Evolutionary conservation across 2,888 invertebrate genomes (phyloP).

Genomic region (Eilema sororculum): DNA sequence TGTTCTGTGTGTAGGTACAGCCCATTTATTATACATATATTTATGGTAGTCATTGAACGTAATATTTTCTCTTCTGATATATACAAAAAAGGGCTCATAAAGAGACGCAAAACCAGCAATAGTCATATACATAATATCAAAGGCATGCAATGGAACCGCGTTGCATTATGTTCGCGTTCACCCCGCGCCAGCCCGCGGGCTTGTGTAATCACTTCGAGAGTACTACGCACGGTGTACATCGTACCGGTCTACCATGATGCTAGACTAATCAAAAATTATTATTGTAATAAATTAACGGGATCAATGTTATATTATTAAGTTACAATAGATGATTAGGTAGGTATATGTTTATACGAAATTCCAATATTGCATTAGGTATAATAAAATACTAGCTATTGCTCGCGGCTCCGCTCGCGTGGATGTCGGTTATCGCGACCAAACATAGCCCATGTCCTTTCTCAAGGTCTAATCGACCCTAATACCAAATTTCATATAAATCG

Average conservation of each 20-base stretch:
- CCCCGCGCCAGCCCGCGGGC: neutral
- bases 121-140: neutral
- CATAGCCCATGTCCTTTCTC: no score
- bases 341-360: no score
- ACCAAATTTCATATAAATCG: no score
- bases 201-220: conserved; percentile 11
- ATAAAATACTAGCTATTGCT: no score
- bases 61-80: neutral
- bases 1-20: no score
- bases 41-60: neutral
- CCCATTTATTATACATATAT: no score
- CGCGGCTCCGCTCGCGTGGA: no score
- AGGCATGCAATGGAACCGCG: conserved; percentile 7
- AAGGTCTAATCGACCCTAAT: no score
- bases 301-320: no score
- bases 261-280: neutral
- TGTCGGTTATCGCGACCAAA: no score
- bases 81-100: neutral
- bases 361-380: no score
- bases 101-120: neutral
- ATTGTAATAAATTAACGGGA: neutral
- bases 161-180: conserved; percentile 5
- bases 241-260: neutral
- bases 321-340: no score
- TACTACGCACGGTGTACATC: neutral